Base-by-base conservation (phyloP, 1,140 invertebrate genomes). In the Sycobia sp. region DNA sequence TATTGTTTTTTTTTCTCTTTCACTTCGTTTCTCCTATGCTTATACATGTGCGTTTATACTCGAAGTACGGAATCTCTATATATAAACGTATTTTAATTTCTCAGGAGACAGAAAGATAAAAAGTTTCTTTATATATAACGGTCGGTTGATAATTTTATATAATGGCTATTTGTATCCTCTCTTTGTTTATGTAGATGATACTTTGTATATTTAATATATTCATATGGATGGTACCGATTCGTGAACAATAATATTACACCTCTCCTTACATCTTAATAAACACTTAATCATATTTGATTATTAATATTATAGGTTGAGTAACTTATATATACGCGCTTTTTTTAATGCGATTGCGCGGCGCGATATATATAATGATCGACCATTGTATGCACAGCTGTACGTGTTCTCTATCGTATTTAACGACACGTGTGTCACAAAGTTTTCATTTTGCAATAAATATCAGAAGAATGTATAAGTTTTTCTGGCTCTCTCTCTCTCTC, bases 361-460 rank as follows among this genome's bases (percentile, higher is more conserved):
- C 34, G 60, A 41, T 41, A 55, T n/a, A 32, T 11, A 46, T 53
- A 29, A 54, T n/a, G n/a, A n/a, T n/a, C n/a, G n/a, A 43, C 14
- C 46, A 53, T 23, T 44, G 49, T 51, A 13, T 46, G 34, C 13
- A n/a, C 36, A 59, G 20, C 25, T 14, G 46, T 53, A 25, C 22
- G 34, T 32, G 27, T 22, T 36, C 3, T 39, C 14, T n/a, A 20
- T 55, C 29, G 20, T 66, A 66, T 50, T 68, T 67, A 67, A 50
- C 65, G 44, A 51, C 38, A 50, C 62, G 64, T 34, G 44, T 50
- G 29, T 44, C 39, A 59, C 51, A 68, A 44, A 8, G 51, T 69
- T 39, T n/a, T n/a, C n/a, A n/a, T n/a, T n/a, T n/a, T 55, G 13
- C 36, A 46, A 44, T 60, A 67, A 54, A 58, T 67, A 66, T 54